Percentiles rank a stretch among this genome's conserved stretches.
phyloP scores from a whole-genome alignment of 2,113 vertebrate genomes.

The Piaya cayana region DNA sequence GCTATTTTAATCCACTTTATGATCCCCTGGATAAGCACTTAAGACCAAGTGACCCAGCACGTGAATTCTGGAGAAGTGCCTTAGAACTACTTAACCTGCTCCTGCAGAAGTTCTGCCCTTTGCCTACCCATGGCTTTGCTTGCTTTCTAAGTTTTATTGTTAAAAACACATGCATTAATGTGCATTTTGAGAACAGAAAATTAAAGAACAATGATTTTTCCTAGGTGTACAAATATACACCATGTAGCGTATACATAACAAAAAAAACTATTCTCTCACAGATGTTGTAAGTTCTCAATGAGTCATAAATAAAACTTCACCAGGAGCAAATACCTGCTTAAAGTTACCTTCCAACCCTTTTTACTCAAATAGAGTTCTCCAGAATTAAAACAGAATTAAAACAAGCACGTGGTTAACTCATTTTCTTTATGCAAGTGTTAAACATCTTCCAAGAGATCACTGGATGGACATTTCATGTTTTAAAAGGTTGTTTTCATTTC shows the following conservation, averaged over 20 bases:
- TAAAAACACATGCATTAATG: background rate
- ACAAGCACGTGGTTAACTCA: background rate
- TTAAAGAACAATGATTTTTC: background rate
- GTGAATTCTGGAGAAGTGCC: background rate
- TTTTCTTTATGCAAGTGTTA: background rate
- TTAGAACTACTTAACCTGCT: rapidly evolving
- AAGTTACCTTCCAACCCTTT: background rate
- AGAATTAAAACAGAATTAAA: background rate
- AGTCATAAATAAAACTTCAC: background rate
- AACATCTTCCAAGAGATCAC: background rate
- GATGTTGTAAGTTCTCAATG: background rate
- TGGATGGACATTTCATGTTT: background rate
- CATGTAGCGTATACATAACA: background rate
- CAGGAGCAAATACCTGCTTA: background rate
- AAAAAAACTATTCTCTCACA: too few species aligned
- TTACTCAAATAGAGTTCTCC: background rate
- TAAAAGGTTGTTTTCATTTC: background rate
- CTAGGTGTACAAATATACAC: background rate
- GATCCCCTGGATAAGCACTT: background rate
- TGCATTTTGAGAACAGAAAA: background rate
- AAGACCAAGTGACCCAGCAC: background rate
- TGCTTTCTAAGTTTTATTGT: background rate
- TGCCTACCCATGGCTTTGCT: rapidly evolving
- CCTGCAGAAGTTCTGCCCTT: background rate
- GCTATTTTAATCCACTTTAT: constrained; percentile 12